Conservation (phyloP, 2,113 vertebrate genomes). For the Otolemur garnettii region DNA sequence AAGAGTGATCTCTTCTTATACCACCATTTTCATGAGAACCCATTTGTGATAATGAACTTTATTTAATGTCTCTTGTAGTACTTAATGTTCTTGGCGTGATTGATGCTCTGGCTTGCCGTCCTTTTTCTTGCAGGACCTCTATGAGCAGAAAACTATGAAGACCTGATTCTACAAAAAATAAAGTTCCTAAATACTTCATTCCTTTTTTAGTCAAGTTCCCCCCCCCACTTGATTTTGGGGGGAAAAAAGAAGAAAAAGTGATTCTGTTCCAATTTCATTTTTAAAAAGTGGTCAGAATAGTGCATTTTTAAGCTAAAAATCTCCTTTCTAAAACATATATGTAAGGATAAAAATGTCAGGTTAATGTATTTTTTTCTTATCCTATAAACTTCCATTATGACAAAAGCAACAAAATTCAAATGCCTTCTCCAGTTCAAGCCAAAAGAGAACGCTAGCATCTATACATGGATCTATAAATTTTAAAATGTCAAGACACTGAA, state of each 20-base stretch:
- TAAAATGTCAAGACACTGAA: not conserved
- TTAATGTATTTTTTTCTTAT: not conserved
- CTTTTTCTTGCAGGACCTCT: not conserved
- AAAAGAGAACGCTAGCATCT: not conserved
- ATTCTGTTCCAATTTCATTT: not conserved
- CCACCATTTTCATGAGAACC: not conserved
- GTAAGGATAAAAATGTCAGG: not conserved
- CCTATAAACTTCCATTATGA: not conserved
- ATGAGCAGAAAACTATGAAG: not conserved
- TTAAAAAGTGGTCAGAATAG: not conserved
- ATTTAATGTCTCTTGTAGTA: not conserved
- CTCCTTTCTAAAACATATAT: not conserved
- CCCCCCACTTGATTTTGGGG: not conserved
- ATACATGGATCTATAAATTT: not conserved
- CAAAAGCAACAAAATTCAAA: not conserved
- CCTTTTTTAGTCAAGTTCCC: not conserved
- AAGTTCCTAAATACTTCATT: not conserved
- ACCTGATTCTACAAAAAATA: not conserved
- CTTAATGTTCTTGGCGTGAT: not conserved
- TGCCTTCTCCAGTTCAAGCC: not conserved
- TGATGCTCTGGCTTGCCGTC: not conserved
- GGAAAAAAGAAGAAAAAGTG: not conserved
- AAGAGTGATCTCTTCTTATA: not conserved
- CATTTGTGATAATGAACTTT: not conserved
- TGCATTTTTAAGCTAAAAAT: constrained; percentile 31